Conservation (phyloP, 2,113 vertebrate genomes). For the Epinephelus lanceolatus region DNA sequence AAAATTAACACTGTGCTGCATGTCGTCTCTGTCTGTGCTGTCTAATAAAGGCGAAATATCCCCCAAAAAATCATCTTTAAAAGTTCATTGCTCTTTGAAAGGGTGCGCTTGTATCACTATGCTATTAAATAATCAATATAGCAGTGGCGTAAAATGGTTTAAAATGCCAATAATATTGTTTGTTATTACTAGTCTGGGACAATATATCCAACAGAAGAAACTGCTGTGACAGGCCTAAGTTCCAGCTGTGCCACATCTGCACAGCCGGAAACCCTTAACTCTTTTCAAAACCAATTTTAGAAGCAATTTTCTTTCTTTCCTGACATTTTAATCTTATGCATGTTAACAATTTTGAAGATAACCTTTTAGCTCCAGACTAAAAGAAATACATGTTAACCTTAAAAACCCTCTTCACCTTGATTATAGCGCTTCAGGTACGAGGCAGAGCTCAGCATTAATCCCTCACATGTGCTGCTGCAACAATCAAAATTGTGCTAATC, state of each 20-base stretch:
- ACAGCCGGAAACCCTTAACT: not conserved
- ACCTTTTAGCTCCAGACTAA: not conserved
- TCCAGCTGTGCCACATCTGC: conserved; percentile 28
- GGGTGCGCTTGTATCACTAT: no score
- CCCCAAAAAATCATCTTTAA: no score
- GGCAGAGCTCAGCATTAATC: conserved; percentile 10
- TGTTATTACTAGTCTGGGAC: no score
- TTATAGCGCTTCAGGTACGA: not conserved
- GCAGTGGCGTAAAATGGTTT: no score
- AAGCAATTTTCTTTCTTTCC: not conserved
- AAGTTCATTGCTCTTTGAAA: no score
- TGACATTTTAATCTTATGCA: not conserved
- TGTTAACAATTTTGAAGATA: not conserved
- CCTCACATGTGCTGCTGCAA: not conserved
- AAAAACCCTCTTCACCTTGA: conserved; percentile 9
- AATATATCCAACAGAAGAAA: no score
- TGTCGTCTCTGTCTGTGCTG: no score
- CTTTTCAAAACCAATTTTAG: not conserved
- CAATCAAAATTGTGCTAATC: conserved; percentile 16
- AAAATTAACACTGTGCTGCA: no score
- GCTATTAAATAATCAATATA: no score
- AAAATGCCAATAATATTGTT: no score
- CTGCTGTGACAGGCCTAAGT: not conserved
- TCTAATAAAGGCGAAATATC: no score
- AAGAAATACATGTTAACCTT: not conserved